Percentiles rank a stretch among this genome's conserved stretches.
Evolutionary conservation across 2,113 vertebrate species (phyloP).

Genomic region (Alethe castanea): DNA sequence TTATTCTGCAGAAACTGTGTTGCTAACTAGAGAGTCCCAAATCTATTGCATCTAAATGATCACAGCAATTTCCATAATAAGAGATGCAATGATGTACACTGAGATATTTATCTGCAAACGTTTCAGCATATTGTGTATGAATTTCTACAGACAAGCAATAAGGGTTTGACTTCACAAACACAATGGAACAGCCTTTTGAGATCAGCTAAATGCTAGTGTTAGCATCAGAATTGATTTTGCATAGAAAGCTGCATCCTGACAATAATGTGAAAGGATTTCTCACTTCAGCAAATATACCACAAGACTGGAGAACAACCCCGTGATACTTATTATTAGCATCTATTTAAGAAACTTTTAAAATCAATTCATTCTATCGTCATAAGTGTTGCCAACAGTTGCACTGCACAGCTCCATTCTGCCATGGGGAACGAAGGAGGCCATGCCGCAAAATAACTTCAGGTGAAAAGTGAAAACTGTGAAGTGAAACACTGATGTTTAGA

Average conservation of each 20-base stretch:
- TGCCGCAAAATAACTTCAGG: background rate
- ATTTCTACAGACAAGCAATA: constrained; percentile 3
- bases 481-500: background rate
- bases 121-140: background rate
- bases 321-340: background rate
- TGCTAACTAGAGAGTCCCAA: background rate
- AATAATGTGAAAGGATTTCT: background rate
- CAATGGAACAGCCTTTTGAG: constrained; percentile 2
- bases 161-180: constrained; percentile 14
- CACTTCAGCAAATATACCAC: background rate
- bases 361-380: background rate
- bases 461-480: background rate
- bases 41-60: constrained; percentile 11
- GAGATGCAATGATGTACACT: background rate
- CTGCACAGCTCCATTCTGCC: background rate
- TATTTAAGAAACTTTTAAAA: background rate
- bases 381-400: background rate
- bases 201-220: background rate
- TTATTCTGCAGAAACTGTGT: background rate
- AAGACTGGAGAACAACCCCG: background rate
- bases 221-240: constrained; percentile 33
- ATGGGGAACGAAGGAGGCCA: background rate
- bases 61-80: constrained; percentile 15
- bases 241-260: background rate
- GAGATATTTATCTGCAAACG: constrained; percentile 23